phyloP scores from a whole-genome alignment of 2,888 invertebrate genomes.

The Drosophila phalerata region DNA sequence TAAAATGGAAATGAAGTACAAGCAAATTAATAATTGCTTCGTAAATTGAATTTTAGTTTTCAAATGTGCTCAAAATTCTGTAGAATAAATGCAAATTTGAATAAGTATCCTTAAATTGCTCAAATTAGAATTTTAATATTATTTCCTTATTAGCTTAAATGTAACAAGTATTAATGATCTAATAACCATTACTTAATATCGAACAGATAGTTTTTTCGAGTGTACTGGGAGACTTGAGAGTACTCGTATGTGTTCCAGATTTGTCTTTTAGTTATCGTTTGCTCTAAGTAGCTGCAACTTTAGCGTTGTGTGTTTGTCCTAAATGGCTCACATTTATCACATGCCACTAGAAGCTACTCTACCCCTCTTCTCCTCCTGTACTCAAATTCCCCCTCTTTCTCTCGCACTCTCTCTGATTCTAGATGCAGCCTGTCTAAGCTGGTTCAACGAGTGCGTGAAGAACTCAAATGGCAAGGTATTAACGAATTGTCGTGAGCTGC shows the following conservation, averaged over 20 bases:
- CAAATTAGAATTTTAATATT: not conserved
- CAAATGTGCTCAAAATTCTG: no score
- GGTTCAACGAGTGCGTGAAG: conserved; percentile 78
- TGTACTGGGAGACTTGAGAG: conserved; percentile 24
- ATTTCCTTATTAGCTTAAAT: not conserved
- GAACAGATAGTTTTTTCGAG: conserved; percentile 11
- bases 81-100: no score
- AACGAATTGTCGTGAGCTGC: conserved; percentile 81
- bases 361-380: conserved; percentile 12
- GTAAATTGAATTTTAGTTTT: no score
- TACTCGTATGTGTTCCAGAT: conserved; percentile 66
- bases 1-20: no score
- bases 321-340: conserved; percentile 78
- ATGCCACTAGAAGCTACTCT: conserved; percentile 52
- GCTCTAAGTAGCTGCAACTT: conserved; percentile 72
- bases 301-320: conserved; percentile 65
- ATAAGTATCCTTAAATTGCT: no score
- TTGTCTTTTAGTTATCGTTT: conserved; percentile 62
- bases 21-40: no score
- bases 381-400: conserved; percentile 6
- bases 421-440: conserved; percentile 27
- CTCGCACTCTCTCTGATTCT: not conserved
- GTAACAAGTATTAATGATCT: not conserved
- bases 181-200: not conserved
- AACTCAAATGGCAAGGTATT: conserved; percentile 82